Conservation (phyloP, 2,113 vertebrate genomes). For the Scomber colias region DNA sequence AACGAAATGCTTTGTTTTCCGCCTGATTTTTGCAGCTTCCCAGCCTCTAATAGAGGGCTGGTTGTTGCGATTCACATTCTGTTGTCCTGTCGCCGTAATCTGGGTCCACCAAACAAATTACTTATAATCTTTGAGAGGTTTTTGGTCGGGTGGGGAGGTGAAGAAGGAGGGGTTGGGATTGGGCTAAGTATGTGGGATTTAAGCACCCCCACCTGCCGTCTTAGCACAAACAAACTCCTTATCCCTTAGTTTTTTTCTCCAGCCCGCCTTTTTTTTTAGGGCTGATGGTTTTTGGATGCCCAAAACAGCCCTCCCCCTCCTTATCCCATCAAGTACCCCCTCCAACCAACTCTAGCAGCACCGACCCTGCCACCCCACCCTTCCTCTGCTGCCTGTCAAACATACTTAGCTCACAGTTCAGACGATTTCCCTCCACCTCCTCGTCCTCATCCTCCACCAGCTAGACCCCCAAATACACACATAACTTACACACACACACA, state of each 20-base stretch:
- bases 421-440: conserved; percentile 35
- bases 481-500: conserved; percentile 16
- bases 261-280: conserved; percentile 60
- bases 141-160: conserved; percentile 28
- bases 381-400: conserved; percentile 80
- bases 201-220: conserved; percentile 43
- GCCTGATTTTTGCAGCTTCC: conserved; percentile 11
- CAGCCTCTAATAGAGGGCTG: conserved; percentile 9
- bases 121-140: conserved; percentile 47
- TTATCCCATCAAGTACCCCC: conserved; percentile 26
- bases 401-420: conserved; percentile 76
- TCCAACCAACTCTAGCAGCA: conserved; percentile 27
- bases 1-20: conserved; percentile 43
- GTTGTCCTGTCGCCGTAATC: conserved; percentile 25
- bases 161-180: not conserved
- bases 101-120: conserved; percentile 42
- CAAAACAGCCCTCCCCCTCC: conserved; percentile 29
- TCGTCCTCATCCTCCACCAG: conserved; percentile 30
- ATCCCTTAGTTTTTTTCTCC: conserved; percentile 34
- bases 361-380: conserved; percentile 28
- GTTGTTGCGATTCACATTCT: conserved; percentile 18
- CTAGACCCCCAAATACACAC: conserved; percentile 4
- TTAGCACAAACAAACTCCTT: conserved; percentile 68
- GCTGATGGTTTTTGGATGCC: not conserved
- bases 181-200: conserved; percentile 47